Base-by-base conservation (phyloP, 2,888 invertebrate species). In the Cenopis cana region DNA sequence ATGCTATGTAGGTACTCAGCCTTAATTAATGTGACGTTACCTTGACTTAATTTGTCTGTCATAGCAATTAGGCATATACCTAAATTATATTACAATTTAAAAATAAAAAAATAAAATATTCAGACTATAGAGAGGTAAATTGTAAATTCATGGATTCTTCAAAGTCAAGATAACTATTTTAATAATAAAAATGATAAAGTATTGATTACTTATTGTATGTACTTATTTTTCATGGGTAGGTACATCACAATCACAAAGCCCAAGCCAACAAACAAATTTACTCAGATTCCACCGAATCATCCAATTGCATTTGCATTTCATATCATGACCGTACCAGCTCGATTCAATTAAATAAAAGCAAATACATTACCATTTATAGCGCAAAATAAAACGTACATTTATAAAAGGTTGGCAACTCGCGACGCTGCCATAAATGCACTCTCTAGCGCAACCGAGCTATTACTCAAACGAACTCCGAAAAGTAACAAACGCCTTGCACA, bases 361-460 rank as follows among this genome's bases (percentile, higher is more conserved):
- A 81, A 82, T 79, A 80, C 78, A 80, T 79, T 82, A 84, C 83
- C 81, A 85, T 86, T 85, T 84, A 81, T 84, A 78, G 78, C 77
- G 78, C 80, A 83, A 83, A 87, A 88, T 87, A 89, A 87, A 82
- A 83, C 76, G 77, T 78, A 81, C 78, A 87, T 50, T 64, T 18
- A 64, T 50, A 90, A 91, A 92, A 91, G 88, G 91, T 93, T 92
- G 88, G 81, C 88, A 86, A 88, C 85, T 81, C 79, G 80, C 82
- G 88, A 81, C 81, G 82, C 86, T 87, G 85, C 91, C 91, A 90
- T 92, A 93, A 92, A 92, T 92, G 93, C 93, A 93, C 91, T 90
- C 89, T 85, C 90, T 87, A 90, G 90, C 90, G 90, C 91, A 90
- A 89, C 90, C 89, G 89, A 86, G 90, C 89, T 89, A 87, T 87